Evolutionary conservation across 2,113 vertebrate species (phyloP).

Genomic region (Petaurus breviceps): DNA sequence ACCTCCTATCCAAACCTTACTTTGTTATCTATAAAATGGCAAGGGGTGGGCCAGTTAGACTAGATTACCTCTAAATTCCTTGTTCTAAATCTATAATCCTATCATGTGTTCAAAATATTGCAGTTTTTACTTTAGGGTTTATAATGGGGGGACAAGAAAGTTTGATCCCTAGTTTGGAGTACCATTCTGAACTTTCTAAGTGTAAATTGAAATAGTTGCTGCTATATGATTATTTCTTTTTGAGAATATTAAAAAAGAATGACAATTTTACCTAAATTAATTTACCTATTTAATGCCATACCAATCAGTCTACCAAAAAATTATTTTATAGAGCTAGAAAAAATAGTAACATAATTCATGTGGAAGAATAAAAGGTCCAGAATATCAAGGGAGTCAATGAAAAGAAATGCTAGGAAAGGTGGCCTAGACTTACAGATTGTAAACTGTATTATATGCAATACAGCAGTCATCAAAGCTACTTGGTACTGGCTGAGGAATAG

Average conservation of each 20-base stretch:
- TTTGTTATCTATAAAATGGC: background rate
- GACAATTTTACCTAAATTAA: too few species aligned
- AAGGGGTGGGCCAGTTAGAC: background rate
- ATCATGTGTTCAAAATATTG: background rate
- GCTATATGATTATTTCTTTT: background rate
- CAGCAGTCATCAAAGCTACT: too few species aligned
- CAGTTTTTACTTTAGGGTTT: background rate
- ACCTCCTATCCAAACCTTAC: background rate
- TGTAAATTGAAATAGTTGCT: background rate
- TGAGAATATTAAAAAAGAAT: background rate
- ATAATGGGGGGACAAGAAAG: background rate
- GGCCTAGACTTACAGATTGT: too few species aligned
- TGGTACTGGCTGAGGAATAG: too few species aligned
- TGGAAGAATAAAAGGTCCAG: too few species aligned
- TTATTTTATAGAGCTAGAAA: too few species aligned
- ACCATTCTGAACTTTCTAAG: background rate
- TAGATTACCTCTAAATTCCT: background rate
- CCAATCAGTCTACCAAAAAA: too few species aligned
- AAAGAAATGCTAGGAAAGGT: too few species aligned
- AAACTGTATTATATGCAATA: too few species aligned
- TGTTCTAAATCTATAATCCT: background rate
- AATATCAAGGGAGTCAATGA: too few species aligned
- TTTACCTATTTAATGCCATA: too few species aligned
- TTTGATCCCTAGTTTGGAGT: background rate
- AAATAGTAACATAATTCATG: too few species aligned